These are phyloP conservation scores for Simalia tracyae DNA, from an alignment of 2,797 vertebrate genomes.

Conservation along the genomic window DNA sequence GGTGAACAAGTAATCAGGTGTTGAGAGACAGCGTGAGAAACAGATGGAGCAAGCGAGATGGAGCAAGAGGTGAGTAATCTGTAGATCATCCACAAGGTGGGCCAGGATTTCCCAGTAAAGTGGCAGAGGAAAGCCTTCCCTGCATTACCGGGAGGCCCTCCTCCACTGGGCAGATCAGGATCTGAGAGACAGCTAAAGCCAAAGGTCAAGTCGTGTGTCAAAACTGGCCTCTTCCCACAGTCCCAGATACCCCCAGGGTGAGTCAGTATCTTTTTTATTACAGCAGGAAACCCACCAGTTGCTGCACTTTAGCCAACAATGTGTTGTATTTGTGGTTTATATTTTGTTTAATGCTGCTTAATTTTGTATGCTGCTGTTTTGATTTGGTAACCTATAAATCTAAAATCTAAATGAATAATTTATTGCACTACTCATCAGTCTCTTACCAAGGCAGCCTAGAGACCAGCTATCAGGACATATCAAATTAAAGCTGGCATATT, in stretches of 20 bases:
- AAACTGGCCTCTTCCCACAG: background rate
- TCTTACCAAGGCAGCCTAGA: background rate
- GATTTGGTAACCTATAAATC: background rate
- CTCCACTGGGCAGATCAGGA: background rate
- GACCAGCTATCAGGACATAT: background rate
- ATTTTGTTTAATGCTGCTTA: background rate
- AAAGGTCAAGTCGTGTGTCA: background rate
- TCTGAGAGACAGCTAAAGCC: background rate
- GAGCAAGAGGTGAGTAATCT: background rate
- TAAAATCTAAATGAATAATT: background rate
- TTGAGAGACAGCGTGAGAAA: background rate
- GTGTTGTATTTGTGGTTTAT: background rate
- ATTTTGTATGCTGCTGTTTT: background rate
- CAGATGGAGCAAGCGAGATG: background rate
- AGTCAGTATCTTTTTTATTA: background rate
- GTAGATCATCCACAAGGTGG: background rate
- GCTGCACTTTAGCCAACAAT: background rate
- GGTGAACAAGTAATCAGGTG: background rate
- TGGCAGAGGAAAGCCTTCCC: background rate
- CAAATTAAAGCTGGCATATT: background rate
- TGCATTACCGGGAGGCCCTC: background rate
- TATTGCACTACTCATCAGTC: background rate
- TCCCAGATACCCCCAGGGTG: background rate
- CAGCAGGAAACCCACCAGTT: background rate
- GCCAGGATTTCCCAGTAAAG: background rate